phyloP scores from a whole-genome alignment of 92 coral and sea anemone genomes.

The Porites evermanni region DNA sequence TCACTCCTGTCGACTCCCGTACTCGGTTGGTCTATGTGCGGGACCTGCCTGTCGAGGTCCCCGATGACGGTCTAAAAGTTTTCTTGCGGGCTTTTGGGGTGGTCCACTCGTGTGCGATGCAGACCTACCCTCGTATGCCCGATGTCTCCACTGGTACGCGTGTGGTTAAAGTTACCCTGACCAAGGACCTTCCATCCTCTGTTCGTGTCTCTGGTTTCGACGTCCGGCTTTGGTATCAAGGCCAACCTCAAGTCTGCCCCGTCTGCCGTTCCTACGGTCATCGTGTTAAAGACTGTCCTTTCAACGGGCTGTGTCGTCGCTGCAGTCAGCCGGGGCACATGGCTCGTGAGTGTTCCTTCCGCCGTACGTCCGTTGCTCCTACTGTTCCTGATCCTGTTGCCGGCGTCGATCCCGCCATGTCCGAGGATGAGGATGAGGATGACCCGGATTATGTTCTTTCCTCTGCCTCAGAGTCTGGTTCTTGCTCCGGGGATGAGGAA shows the following conservation, averaged over 20 bases:
- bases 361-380: not conserved
- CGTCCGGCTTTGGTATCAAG: not conserved
- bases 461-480: too few species aligned
- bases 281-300: not conserved
- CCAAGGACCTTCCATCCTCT: not conserved
- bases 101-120: not conserved
- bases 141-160: not conserved
- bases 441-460: too few species aligned
- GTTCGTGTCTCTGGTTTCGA: not conserved
- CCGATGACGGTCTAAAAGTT: not conserved
- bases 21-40: not conserved
- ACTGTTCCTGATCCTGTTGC: too few species aligned
- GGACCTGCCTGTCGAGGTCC: not conserved
- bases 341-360: constrained; percentile 4
- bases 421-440: too few species aligned
- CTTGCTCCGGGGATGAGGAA: too few species aligned
- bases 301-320: not conserved
- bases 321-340: constrained; percentile 11
- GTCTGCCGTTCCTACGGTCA: not conserved
- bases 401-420: too few species aligned
- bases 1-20: not conserved
- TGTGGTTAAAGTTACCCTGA: not conserved
- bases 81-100: not conserved
- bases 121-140: not conserved
- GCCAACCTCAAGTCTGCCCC: not conserved